Base-by-base conservation (phyloP, 2,888 invertebrate species). In the Drosophila planitibia region DNA sequence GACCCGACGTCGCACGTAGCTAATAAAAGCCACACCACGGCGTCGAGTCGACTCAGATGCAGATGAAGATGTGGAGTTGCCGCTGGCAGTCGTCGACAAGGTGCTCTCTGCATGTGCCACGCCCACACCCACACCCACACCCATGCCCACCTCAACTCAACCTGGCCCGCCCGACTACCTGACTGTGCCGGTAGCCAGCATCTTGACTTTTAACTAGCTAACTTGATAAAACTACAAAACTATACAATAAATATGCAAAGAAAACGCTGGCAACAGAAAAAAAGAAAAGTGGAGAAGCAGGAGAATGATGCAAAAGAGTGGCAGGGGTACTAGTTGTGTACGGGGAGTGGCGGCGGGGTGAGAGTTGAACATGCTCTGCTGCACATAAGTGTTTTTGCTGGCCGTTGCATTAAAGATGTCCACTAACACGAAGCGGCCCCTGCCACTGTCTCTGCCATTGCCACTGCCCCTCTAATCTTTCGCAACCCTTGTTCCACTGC, bases 151-250 rank as follows among this genome's bases (percentile, higher is more conserved):
- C 28, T 16, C 16, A 33, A 19, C 28, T 7, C 52, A 14, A 12
- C 61, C 16, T 51, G 14, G 32, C 65, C 54, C 35, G 9, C 25
- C 58, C 35, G 47, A 22, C 22, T 32, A 49, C 4, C 39, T 32
- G 60, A 28, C 55, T 51, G 41, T 35, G 55, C 53, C 63, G 70
- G 63, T 70, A 73, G 73, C 72, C 82, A 79, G 84, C 86, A 84
- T 89, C 84, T 86, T 86, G 89, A 89, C 85, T 84, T 86, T 86
- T 89, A 89, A 85, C 86, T 85, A 85, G 89, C 89, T 86, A 86
- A 89, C 85, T 88, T 85, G 84, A 89, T 85, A 82, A 89, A 85
- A 88, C 89, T 88, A 88, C 89, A 85, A 88, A 88, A 88, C 88
- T 88, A 88, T 88, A 88, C 89, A 88, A 88, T 85, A 85, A 88